Evolutionary conservation across 2,888 invertebrate genomes (phyloP).

Genomic region (Cantharis nigra): DNA sequence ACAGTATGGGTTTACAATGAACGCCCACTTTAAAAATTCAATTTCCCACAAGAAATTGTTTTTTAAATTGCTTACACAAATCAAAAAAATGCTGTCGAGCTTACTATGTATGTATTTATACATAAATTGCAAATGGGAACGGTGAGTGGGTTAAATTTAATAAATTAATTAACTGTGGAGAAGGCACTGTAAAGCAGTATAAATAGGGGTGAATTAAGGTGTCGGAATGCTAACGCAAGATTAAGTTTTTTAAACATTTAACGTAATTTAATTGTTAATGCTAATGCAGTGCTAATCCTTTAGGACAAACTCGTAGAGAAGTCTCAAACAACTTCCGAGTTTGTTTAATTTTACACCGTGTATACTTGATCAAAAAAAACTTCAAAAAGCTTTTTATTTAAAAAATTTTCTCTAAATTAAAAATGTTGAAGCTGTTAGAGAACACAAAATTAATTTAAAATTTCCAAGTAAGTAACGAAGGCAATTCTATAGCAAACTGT

Average conservation of each 20-base stretch:
- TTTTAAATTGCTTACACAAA: background rate
- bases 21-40: background rate
- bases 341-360: background rate
- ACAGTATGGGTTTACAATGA: background rate
- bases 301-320: background rate
- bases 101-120: background rate
- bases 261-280: background rate
- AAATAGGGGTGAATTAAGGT: background rate
- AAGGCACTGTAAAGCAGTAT: background rate
- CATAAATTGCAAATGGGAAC: background rate
- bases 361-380: background rate
- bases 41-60: background rate
- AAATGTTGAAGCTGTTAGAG: background rate
- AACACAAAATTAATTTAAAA: background rate
- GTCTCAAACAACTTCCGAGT: background rate
- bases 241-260: background rate
- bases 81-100: background rate
- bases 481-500: background rate
- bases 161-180: background rate
- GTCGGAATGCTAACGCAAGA: background rate
- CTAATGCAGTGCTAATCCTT: background rate
- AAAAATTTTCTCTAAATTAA: background rate
- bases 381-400: background rate
- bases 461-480: background rate
- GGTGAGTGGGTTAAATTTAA: background rate